A percentile compares a stretch with the other conserved stretches of the same genome.
phyloP scores from a whole-genome alignment of 2,797 vertebrate genomes.

The Paramormyrops hopkinsi region DNA sequence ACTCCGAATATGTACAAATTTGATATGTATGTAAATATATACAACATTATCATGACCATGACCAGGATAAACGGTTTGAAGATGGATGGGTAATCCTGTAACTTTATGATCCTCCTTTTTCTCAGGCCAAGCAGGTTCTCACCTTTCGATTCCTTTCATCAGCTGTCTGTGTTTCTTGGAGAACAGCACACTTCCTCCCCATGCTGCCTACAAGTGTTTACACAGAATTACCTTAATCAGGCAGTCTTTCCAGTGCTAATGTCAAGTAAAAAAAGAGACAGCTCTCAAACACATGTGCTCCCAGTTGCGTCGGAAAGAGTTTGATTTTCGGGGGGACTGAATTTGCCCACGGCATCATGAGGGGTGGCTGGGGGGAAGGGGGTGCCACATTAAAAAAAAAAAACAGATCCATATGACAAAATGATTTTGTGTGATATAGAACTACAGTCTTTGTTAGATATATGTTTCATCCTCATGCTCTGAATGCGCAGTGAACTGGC shows the following conservation, averaged over 20 bases:
- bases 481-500: not conserved
- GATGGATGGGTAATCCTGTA: not conserved
- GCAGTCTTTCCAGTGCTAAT: not conserved
- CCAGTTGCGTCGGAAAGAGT: not conserved
- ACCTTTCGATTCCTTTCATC: constrained; percentile 76
- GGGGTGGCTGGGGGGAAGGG: not conserved
- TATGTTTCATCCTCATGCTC: not conserved
- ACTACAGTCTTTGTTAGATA: not conserved
- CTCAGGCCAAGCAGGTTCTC: not conserved
- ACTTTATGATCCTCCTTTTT: not conserved
- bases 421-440: not conserved
- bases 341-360: not conserved
- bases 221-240: not conserved
- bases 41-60: not conserved
- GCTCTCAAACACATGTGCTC: not conserved
- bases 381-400: not conserved
- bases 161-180: constrained; percentile 71
- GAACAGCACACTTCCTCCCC: constrained; percentile 81
- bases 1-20: not conserved
- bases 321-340: not conserved
- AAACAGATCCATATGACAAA: not conserved
- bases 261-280: not conserved
- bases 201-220: constrained; percentile 66
- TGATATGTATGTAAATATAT: not conserved
- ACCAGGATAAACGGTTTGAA: not conserved